These are phyloP conservation scores for Chondrosia reniformis DNA, from an alignment of 37 sponge, comb jelly and placozoan genomes.

Conservation along the genomic window DNA sequence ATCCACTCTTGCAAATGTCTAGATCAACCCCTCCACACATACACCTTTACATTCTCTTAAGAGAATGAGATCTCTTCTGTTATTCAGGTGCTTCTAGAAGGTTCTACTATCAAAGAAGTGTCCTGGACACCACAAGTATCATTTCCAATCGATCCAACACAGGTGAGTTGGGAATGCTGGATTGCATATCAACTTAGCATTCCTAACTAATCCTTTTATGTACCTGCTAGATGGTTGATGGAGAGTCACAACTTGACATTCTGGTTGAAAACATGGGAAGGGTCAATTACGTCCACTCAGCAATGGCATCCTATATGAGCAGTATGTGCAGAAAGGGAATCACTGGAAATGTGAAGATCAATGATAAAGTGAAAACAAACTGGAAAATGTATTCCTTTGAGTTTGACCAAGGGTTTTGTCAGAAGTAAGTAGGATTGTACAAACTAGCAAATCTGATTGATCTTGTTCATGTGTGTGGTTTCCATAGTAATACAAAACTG, in stretches of 20 bases:
- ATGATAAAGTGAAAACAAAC: not conserved
- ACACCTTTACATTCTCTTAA: too few relatives aligned
- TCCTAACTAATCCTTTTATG: too few relatives aligned
- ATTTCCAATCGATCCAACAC: too few relatives aligned
- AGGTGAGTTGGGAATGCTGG: too few relatives aligned
- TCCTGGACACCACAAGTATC: too few relatives aligned
- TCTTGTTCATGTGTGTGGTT: not conserved
- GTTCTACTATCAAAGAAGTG: too few relatives aligned
- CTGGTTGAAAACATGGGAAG: conserved; percentile 84
- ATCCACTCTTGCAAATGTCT: too few relatives aligned
- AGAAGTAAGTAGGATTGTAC: conserved; percentile 4
- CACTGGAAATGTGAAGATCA: not conserved
- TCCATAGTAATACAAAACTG: too few relatives aligned
- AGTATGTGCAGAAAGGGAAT: not conserved
- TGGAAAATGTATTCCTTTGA: conserved; percentile 7
- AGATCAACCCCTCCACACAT: too few relatives aligned
- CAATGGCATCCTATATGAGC: not conserved
- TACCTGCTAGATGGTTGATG: conserved; percentile 2
- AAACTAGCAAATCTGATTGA: not conserved
- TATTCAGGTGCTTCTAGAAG: too few relatives aligned
- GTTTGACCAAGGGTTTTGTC: not conserved
- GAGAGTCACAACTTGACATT: conserved; percentile 48
- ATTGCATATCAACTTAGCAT: too few relatives aligned
- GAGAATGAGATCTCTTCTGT: too few relatives aligned
- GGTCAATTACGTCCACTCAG: conserved; percentile 45